phyloP scores from a whole-genome alignment of 2,113 vertebrate genomes.

The Upupa epops region DNA sequence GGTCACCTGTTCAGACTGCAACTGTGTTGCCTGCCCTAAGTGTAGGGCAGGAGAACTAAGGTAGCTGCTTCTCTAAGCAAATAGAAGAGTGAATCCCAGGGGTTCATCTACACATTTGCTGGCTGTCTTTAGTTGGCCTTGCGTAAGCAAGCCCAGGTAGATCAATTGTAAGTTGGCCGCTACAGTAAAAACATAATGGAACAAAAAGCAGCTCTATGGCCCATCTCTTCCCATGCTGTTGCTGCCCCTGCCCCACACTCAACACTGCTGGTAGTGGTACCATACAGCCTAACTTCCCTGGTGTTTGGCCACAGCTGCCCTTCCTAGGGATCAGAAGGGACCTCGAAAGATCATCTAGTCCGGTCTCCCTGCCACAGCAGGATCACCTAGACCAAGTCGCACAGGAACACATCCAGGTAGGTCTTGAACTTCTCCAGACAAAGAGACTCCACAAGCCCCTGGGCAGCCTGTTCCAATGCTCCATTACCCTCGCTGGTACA shows the following conservation, averaged over 20 bases:
- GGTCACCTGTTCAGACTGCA: neutral
- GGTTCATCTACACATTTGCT: fast-evolving
- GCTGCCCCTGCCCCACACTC: neutral
- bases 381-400: no score
- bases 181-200: neutral
- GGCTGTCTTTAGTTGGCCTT: neutral
- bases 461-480: no score
- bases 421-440: no score
- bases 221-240: neutral
- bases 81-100: neutral
- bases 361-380: no score
- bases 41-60: neutral
- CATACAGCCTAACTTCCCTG: neutral
- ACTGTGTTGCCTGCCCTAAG: fast-evolving
- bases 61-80: neutral
- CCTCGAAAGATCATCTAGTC: no score
- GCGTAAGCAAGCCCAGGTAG: neutral
- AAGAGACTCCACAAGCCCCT: no score
- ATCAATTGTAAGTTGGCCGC: neutral
- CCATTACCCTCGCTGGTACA: no score
- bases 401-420: no score
- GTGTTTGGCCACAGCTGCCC: neutral
- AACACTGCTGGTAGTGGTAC: fast-evolving
- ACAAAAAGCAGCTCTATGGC: neutral
- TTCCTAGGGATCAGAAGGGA: no score